Percentiles rank a stretch among this genome's conserved stretches.
Conservation (phyloP, 2,797 vertebrate species). For the Thaleichthys pacificus region DNA sequence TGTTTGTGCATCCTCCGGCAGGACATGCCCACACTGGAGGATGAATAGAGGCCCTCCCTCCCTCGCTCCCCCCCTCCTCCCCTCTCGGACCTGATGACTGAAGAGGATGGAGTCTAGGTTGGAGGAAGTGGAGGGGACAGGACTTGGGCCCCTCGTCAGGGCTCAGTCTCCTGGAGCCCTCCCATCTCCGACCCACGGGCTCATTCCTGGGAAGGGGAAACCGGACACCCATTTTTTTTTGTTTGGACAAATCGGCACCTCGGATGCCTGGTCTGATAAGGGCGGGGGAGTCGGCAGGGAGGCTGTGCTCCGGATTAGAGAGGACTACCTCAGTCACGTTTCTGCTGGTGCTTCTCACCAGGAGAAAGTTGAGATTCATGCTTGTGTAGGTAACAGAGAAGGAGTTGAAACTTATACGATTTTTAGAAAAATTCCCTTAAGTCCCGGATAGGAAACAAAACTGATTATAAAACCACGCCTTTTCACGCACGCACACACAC, state of each 20-base stretch:
- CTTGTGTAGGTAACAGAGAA: no score
- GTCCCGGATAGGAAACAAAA: no score
- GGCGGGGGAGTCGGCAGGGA: background rate
- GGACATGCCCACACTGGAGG: background rate
- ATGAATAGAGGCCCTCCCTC: background rate
- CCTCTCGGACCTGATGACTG: background rate
- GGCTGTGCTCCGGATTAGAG: no score
- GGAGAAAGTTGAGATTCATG: no score
- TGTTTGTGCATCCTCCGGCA: background rate
- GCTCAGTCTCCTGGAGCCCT: background rate
- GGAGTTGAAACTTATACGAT: no score
- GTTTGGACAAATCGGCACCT: background rate
- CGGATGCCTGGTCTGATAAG: slow-evolving; percentile 3
- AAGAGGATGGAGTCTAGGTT: slow-evolving; percentile 7
- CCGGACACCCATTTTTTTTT: slow-evolving; percentile 3
- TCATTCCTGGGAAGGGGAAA: background rate
- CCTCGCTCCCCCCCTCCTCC: background rate
- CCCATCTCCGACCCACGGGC: background rate
- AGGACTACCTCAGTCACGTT: no score
- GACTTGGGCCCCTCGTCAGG: background rate
- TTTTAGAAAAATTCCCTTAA: no score
- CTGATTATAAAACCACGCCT: no score
- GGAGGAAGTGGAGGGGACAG: slow-evolving; percentile 8
- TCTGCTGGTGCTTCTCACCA: no score
- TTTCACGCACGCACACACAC: no score